Conservation (phyloP, 1,140 invertebrate species). For the Papilio polytes region DNA sequence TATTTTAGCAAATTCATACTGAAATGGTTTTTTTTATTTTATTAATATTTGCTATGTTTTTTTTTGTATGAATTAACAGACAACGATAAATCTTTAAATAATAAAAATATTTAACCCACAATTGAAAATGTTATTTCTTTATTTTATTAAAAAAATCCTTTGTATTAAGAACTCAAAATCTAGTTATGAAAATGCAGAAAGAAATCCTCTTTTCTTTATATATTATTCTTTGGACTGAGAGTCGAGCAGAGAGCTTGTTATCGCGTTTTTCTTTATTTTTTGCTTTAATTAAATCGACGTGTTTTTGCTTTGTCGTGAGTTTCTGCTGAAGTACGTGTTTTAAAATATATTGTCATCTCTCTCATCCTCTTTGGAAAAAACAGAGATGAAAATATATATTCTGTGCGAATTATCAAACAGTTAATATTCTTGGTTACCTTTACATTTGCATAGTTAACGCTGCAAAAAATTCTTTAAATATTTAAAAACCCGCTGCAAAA, state of each 20-base stretch:
- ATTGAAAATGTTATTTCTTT: background rate
- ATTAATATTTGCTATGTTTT: too few relatives aligned
- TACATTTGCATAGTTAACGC: background rate
- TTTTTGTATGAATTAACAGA: too few relatives aligned
- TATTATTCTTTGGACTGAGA: background rate
- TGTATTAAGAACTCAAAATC: constrained; percentile 15
- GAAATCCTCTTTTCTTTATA: background rate
- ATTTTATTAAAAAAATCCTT: background rate
- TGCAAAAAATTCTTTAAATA: background rate
- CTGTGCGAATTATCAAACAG: too few relatives aligned
- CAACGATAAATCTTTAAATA: too few relatives aligned
- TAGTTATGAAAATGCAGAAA: background rate
- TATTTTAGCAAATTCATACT: too few relatives aligned
- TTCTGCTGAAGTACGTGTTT: background rate
- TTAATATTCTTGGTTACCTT: background rate
- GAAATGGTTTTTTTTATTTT: too few relatives aligned
- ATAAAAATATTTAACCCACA: too few relatives aligned
- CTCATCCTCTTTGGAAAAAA: background rate
- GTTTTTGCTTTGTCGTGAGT: background rate
- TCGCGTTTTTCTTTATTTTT: constrained; percentile 4
- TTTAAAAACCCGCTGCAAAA: too few relatives aligned
- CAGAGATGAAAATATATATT: background rate
- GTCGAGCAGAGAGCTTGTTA: background rate
- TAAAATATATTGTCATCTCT: background rate
- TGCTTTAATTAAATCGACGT: constrained; percentile 7